Evolutionary conservation across 2,888 invertebrate species (phyloP).

Genomic region (Chalcis sispes): DNA sequence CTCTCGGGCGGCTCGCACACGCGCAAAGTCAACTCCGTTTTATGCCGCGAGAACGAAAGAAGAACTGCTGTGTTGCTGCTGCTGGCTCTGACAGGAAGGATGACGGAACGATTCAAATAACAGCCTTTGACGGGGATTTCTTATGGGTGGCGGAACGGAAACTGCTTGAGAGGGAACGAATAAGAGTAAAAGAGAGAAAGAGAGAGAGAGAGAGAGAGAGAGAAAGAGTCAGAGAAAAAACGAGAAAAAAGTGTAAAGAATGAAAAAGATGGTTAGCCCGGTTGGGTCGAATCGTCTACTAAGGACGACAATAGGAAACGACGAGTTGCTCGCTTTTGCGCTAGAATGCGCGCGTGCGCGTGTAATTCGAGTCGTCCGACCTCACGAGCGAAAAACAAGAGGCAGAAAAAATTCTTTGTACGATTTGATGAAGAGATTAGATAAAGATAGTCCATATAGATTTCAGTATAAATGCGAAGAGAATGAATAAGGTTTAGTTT

Average conservation of each 20-base stretch:
- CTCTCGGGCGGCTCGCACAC: background rate
- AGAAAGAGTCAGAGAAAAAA: background rate
- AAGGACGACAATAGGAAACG: too few species aligned
- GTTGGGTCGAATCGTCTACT: too few species aligned
- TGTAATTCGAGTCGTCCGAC: too few species aligned
- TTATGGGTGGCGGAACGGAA: slow-evolving; percentile 55
- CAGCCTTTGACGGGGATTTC: slow-evolving; percentile 54
- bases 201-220: slow-evolving; percentile 5
- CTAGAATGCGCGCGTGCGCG: too few species aligned
- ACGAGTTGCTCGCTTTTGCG: too few species aligned
- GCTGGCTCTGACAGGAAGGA: slow-evolving; percentile 54
- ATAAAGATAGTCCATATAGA: too few species aligned
- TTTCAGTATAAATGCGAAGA: too few species aligned
- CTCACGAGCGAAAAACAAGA: too few species aligned
- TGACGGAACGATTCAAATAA: slow-evolving; percentile 58
- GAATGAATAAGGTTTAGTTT: too few species aligned
- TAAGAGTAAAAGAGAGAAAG: slow-evolving; percentile 3
- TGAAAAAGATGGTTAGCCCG: background rate
- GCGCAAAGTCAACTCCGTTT: background rate
- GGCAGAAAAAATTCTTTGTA: slow-evolving; percentile 16
- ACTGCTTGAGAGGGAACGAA: slow-evolving; percentile 26
- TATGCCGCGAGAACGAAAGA: background rate
- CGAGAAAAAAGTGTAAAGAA: background rate
- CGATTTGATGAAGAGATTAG: slow-evolving; percentile 1
- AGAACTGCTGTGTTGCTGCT: slow-evolving; percentile 26